Base-by-base conservation (phyloP, 1,140 invertebrate species). In the Reticulitermes speratus region DNA sequence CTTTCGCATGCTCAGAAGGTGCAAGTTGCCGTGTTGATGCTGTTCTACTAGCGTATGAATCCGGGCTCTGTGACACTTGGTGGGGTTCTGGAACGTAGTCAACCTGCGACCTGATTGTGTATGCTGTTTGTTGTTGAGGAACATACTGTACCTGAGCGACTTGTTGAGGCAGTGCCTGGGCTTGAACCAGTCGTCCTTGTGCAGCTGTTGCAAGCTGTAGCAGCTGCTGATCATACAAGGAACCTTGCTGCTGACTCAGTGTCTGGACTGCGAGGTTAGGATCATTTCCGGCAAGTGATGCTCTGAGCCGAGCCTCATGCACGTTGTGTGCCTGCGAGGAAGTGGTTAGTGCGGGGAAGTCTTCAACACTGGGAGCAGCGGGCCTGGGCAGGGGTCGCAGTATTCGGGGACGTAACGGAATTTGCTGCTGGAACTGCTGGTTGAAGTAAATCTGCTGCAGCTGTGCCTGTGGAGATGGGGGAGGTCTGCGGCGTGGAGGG, bases 191-290 rank as follows among this genome's bases (percentile, higher is more conserved):
- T 21, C 69, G 48, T 65, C 87, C 14, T 44, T 84, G 85, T 3
- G 75, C 87, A 83, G 87, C 44, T 59, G 86, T 75, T 25, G 85
- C 86, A 30, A 38, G 87, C 85, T 23, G 88, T 82, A n/a, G 81
- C 84, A 48, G 81, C 52, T 82, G 87, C 55, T 44, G 86, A n/a
- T 83, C 44, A 11, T 83, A 82, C 2, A 30, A 14, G 65, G 9
- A 30, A 8, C 25, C 65, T 25, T 75, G 65, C n/a, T 75, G 65
- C n/a, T 75, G 59, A 9, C 14, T 86, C 44, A 44, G 86, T n/a
- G 86, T 6, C 38, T 23, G 44, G 30, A 82, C 55, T 19, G 55
- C 55, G 12, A 55, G 32, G 75, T 83, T 59, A 19, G 69, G 86
- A 44, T 86, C 82, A n/a, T 38, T 44, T 69, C 86, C 86, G 44